Base-by-base conservation (phyloP, 2,113 vertebrate species). In the Baryphthengus martii region DNA sequence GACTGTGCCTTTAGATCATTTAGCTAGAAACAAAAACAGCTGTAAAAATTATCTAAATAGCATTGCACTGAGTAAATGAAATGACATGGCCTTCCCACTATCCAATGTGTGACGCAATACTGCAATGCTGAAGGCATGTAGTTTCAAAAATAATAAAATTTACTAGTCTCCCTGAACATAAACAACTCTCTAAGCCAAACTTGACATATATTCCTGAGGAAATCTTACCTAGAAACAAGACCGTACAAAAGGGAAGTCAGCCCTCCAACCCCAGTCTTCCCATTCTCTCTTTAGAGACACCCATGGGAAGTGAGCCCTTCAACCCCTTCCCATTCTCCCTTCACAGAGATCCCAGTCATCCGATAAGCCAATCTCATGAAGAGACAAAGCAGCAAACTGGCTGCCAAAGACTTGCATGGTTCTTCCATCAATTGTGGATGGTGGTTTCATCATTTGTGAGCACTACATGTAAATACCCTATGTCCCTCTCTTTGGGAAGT, bases 11-110 rank as follows among this genome's bases (percentile, higher is more conserved):
- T 92, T 40, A 94, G 63, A 73, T 74, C 19, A 56, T 62, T 80
- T 79, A 74, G 17, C 55, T 31, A 89, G 68, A 70, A 95, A 95
- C 13, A 73, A 58, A 80, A 92, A 80, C 65, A 92, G 71, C 39
- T 65, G 62, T 44, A 95, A 90, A 92, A 95, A 80, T 73, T 90
- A 84, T 66, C 80, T 74, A 77, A 73, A 86, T 53, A 87, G 53
- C 59, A 92, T 84, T 84, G n/a, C 31, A 81, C 55, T 40, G 33
- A 33, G 49, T 74, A 88, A 95, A 92, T 35, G 29, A 65, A 88
- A 79, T 71, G 71, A 61, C 17, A 20, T 5, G 45, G 37, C 37
- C 49, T 84, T 66, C 59, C 37, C 50, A 66, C 15, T 74, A 70
- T 13, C 67, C 67, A 49, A 3, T 25, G 83, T 26, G 49, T 86